Evolutionary conservation across 1,140 invertebrate genomes (phyloP).

Genomic region (Neoseiulus cucumeris): DNA sequence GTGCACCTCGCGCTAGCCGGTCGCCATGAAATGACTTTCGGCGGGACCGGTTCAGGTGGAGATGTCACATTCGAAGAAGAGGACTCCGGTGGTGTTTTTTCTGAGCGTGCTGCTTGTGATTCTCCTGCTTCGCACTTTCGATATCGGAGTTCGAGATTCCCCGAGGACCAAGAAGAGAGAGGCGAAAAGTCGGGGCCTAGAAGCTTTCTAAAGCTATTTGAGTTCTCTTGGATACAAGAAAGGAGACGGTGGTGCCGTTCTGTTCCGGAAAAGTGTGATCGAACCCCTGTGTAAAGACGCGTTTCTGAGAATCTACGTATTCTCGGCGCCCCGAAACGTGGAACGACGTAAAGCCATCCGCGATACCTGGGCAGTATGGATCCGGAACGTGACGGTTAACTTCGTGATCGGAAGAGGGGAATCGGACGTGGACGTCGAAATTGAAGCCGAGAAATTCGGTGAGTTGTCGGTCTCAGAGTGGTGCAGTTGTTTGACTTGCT

Average conservation of each 20-base stretch:
- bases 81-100: too few relatives aligned
- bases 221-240: not conserved
- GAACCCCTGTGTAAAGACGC: not conserved
- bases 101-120: too few relatives aligned
- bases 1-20: too few relatives aligned
- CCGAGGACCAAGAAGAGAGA: too few relatives aligned
- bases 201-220: not conserved
- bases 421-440: not conserved
- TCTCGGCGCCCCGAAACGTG: constrained; percentile 16
- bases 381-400: constrained; percentile 19
- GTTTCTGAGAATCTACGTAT: constrained; percentile 18
- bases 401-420: constrained; percentile 19
- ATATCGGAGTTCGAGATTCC: too few relatives aligned
- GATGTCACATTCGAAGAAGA: too few relatives aligned
- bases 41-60: too few relatives aligned
- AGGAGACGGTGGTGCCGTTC: not conserved
- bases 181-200: not conserved
- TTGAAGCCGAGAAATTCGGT: not conserved
- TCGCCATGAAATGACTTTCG: too few relatives aligned
- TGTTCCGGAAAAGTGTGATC: not conserved
- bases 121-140: too few relatives aligned
- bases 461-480: not conserved
- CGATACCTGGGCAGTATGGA: constrained; percentile 21
- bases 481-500: too few relatives aligned
- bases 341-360: constrained; percentile 18